Base-by-base conservation (phyloP, 2,113 vertebrate genomes). In the Nerophis ophidion region DNA sequence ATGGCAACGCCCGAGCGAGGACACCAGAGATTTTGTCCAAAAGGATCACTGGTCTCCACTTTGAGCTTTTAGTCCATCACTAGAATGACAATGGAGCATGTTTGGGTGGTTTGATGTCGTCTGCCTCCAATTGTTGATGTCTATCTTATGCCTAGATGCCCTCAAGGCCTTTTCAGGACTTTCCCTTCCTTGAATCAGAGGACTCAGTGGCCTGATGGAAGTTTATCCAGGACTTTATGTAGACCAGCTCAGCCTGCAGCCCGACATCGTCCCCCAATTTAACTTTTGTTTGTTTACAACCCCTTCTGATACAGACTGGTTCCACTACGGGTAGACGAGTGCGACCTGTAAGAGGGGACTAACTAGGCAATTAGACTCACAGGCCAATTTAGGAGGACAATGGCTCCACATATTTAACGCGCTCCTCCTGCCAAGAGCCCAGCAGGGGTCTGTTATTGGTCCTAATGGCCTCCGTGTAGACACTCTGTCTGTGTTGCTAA, bases 301-400 rank as follows among this genome's bases (percentile, higher is more conserved):
- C 70, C 62, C 61, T 72, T 74, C 60, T 74, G 63, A 81, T 74
- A 14, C 59, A 67, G 68, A 72, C 74, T 81, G 84, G 77, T 74
- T 85, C 76, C 74, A 73, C 65, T 61, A 70, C 67, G 75, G 66
- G 82, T 81, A 89, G 90, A 90, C 87, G 76, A 84, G 71, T 59
- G 64, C 56, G 82, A 74, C 76, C 79, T 66, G 46, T 66, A 66
- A 85, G 76, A 79, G 79, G 85, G 81, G 83, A 83, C 7, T 89
- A 89, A 89, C 85, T 81, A 79, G 76, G 72, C 83, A 81, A 87
- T 89, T 90, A 89, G 70, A 85, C 81, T 77, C 78, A 81, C 80
- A 84, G 81, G 68, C 86, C 80, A 89, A 90, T 90, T 91, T 89
- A 76, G 67, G 61, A 79, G 84, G 86, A 91, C 89, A 90, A 91